A percentile compares a stretch with the other conserved stretches of the same genome.
Evolutionary conservation across 2,797 vertebrate species (phyloP).

Genomic region (Lophius americanus): DNA sequence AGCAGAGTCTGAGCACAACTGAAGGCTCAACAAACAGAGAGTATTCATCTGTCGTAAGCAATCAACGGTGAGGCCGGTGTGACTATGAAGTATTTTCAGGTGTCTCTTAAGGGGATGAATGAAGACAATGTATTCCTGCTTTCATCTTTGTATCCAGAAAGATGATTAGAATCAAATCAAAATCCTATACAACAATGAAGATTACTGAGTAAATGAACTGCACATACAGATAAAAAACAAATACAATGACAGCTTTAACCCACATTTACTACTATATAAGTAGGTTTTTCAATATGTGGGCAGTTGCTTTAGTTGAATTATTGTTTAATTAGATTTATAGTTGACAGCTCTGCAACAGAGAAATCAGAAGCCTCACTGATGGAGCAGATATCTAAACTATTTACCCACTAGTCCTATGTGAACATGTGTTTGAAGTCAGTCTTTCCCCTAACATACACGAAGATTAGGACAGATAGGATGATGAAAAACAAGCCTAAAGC

Average conservation of each 20-base stretch:
- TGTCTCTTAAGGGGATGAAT: neutral
- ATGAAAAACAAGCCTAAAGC: slow-evolving; percentile 27
- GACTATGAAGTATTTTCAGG: too few relatives aligned
- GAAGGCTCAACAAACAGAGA: slow-evolving; percentile 6
- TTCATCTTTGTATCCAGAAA: neutral
- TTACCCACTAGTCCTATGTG: neutral
- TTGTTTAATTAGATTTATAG: neutral
- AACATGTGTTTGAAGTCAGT: neutral
- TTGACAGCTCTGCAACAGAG: neutral
- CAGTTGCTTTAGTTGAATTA: neutral
- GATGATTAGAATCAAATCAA: neutral
- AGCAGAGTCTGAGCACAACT: neutral
- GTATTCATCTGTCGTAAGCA: neutral
- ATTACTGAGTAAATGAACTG: neutral
- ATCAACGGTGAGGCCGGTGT: slow-evolving; percentile 4
- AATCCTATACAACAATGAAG: too few relatives aligned
- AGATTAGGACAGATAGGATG: slow-evolving; percentile 1
- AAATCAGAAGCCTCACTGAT: neutral
- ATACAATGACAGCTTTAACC: neutral
- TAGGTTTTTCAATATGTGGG: neutral
- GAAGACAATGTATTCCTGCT: neutral
- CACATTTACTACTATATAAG: neutral
- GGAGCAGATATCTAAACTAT: neutral
- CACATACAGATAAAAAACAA: too few relatives aligned
- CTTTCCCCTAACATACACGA: neutral